Evolutionary conservation across 2,797 vertebrate species (phyloP), one percentile per base, ranked within the genome.

Genomic region (Vespertilio murinus): DNA sequence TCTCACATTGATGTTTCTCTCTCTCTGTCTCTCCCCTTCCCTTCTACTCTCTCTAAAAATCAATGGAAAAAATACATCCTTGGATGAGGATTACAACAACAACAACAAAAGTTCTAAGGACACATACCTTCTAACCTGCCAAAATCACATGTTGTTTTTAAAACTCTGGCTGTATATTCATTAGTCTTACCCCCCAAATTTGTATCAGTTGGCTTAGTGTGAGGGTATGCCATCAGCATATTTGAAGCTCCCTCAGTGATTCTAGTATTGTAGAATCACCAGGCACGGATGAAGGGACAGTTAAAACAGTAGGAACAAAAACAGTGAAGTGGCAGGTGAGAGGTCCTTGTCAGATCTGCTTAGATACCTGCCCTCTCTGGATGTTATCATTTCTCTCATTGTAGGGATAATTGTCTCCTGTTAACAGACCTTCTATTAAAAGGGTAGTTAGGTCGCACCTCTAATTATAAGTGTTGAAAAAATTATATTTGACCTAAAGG

Each of bases 391-490:
- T 70, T 65, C 83, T 73, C 38, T 70, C 23, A 30, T 20, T 88
- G 56, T 40, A 45, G 33, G 12, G n/a, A 47, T 54, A 94, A 93
- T 89, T 61, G 45, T 49, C 9, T 86, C 47, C 49, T 89, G 74
- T 89, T 95, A 80, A 89, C 80, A 95, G 73, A 23, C 67, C 22
- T 33, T 77, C 75, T 91, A 18, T 94, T 89, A 69, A 88, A 92
- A 87, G 61, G 33, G 33, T 84, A 90, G 33, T 49, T 70, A 59
- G 33, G 30, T 83, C 83, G 10, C 18, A 52, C 52, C 35, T 47
- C 38, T 92, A 81, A 96, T 94, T 89, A 56, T 64, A 94, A 91
- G 81, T 93, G 93, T 88, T 96, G 86, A 96, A 96, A 89, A 95
- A 77, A 61, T n/a, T 81, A 17, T 84, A 40, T 86, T 89, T 38